These are phyloP conservation scores for Virgularia gustaviana DNA, from an alignment of 92 coral and sea anemone genomes.

Conservation along the genomic window DNA sequence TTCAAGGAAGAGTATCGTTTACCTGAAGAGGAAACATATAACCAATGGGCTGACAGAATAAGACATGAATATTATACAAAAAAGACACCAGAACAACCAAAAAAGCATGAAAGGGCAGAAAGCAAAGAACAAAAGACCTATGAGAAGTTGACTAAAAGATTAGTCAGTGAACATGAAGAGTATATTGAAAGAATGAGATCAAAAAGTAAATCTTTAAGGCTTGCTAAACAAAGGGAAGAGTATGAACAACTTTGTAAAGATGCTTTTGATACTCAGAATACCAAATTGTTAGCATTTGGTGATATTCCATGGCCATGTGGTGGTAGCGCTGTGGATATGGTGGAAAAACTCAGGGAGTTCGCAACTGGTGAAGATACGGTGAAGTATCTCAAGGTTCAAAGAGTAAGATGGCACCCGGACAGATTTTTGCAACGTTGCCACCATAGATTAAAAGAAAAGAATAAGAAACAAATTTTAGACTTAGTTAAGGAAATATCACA, in stretches of 20 bases:
- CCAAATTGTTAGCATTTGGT: slow-evolving; percentile 29
- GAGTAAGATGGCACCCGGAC: slow-evolving; percentile 95
- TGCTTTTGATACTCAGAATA: slow-evolving; percentile 45
- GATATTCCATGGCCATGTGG: slow-evolving; percentile 87
- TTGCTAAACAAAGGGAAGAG: slow-evolving; percentile 25
- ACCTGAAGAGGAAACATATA: slow-evolving; percentile 50
- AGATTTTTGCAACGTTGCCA: slow-evolving; percentile 80
- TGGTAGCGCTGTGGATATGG: slow-evolving; percentile 59
- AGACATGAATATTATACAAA: slow-evolving; percentile 40
- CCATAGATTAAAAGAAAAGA: slow-evolving; percentile 52
- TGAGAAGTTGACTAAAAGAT: slow-evolving; percentile 52
- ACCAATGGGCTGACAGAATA: slow-evolving; percentile 84
- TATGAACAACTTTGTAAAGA: slow-evolving; percentile 64
- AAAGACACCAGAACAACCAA: slow-evolving; percentile 1
- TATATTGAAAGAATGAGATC: slow-evolving; percentile 50
- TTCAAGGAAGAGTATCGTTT: slow-evolving; percentile 41
- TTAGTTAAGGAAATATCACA: slow-evolving; percentile 79
- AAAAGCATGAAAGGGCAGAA: slow-evolving; percentile 2
- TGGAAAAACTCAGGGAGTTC: slow-evolving; percentile 56
- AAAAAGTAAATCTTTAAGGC: slow-evolving; percentile 41
- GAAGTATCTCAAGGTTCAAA: slow-evolving; percentile 71
- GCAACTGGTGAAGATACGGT: slow-evolving; percentile 52
- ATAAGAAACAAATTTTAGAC: slow-evolving; percentile 60
- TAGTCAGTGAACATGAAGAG: slow-evolving; percentile 71
- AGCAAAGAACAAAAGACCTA: slow-evolving; percentile 1